Conservation (phyloP, 2,797 vertebrate genomes). For the Cyclopterus lumpus region DNA sequence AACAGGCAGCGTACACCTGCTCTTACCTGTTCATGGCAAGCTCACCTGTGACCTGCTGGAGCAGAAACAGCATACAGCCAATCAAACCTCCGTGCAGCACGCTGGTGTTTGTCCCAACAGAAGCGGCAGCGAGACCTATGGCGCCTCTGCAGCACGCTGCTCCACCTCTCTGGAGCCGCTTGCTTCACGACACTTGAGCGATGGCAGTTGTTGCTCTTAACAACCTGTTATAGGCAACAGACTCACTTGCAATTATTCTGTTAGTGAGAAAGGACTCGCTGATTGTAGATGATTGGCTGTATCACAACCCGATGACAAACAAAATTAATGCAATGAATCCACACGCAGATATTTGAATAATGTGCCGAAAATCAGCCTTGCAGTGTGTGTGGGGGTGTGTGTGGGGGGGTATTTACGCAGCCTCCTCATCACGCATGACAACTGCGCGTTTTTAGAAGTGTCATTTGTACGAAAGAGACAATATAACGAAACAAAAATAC, state of each 20-base stretch:
- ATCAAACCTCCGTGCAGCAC: conserved; percentile 12
- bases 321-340: conserved; percentile 9
- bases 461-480: conserved; percentile 32
- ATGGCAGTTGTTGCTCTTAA: conserved; percentile 46
- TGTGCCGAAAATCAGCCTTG: conserved; percentile 41
- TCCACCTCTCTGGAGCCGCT: conserved; percentile 27
- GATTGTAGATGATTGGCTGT: conserved; percentile 68
- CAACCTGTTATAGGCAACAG: conserved; percentile 59
- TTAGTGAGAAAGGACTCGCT: conserved; percentile 59
- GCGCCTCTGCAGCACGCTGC: neutral
- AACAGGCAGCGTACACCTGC: neutral
- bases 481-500: conserved; percentile 33
- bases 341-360: conserved; percentile 40
- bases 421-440: conserved; percentile 34
- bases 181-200: conserved; percentile 36
- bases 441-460: conserved; percentile 44
- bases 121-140: neutral
- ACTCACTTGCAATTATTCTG: conserved; percentile 70
- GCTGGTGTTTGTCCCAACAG: conserved; percentile 19
- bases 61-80: conserved; percentile 2
- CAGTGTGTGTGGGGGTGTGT: neutral
- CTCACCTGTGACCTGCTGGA: conserved; percentile 2
- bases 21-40: neutral
- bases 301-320: conserved; percentile 54
- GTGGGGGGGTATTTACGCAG: neutral